phyloP scores from a whole-genome alignment of 2,888 invertebrate genomes.

The Rhagium mordax region DNA sequence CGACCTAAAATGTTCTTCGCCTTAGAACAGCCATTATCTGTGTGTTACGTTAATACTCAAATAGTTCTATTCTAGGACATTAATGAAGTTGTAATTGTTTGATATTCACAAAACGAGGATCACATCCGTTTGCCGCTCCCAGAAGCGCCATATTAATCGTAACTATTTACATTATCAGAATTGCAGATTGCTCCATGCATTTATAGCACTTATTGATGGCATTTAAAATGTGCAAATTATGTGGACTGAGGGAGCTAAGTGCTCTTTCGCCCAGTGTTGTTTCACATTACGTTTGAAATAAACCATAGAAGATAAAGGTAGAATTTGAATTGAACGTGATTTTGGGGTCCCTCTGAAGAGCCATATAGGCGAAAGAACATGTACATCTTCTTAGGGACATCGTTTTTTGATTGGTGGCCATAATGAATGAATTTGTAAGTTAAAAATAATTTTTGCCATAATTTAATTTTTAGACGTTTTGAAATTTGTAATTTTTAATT shows the following conservation, averaged over 20 bases:
- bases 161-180: not conserved
- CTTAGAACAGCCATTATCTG: too few species aligned
- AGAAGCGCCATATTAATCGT: not conserved
- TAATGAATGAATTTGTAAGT: too few species aligned
- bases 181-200: conserved; percentile 11
- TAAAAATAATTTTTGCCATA: too few species aligned
- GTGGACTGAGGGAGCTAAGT: not conserved
- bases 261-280: not conserved
- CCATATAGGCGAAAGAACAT: too few species aligned
- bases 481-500: too few species aligned
- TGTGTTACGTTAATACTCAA: not conserved
- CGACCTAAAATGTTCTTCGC: too few species aligned
- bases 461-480: too few species aligned
- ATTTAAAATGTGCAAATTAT: not conserved
- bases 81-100: not conserved
- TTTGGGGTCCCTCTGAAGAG: too few species aligned
- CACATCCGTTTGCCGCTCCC: too few species aligned
- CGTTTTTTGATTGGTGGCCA: too few species aligned
- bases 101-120: not conserved
- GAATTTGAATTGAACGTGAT: too few species aligned
- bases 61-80: not conserved
- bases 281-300: not conserved
- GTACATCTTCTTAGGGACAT: too few species aligned
- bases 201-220: not conserved
- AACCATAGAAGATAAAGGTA: not conserved